Conservation (phyloP, 2,113 vertebrate genomes). For the Ornithorhynchus anatinus region DNA sequence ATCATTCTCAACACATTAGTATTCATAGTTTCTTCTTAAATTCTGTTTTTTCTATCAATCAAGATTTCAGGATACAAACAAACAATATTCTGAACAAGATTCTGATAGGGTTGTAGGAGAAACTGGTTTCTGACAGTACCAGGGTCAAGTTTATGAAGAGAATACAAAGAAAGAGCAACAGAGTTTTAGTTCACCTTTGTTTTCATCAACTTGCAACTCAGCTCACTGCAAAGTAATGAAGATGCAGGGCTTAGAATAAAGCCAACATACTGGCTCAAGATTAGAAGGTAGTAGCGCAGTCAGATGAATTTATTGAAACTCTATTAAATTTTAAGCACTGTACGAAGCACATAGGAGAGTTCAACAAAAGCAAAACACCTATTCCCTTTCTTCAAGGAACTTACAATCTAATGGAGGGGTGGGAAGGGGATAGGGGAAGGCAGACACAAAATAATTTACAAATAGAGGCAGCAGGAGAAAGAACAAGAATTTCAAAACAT, state of each 20-base stretch:
- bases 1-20: conserved; percentile 2
- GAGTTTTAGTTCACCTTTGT: neutral
- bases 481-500: too few species aligned
- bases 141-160: neutral
- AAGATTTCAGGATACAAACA: neutral
- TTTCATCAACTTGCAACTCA: neutral
- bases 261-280: neutral
- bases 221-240: neutral
- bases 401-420: too few species aligned
- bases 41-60: conserved; percentile 18
- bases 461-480: too few species aligned
- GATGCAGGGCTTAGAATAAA: conserved; percentile 1
- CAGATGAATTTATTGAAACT: too few species aligned
- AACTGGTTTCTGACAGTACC: conserved; percentile 4
- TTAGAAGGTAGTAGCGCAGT: too few species aligned
- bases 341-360: too few species aligned
- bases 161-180: neutral
- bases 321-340: too few species aligned
- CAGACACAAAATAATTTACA: too few species aligned
- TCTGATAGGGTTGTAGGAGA: too few species aligned
- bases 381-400: too few species aligned
- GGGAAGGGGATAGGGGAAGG: too few species aligned
- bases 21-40: neutral
- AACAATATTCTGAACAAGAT: neutral
- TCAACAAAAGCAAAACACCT: too few species aligned